Evolutionary conservation across 2,797 vertebrate species (phyloP).

Genomic region (Acanthis flammea): DNA sequence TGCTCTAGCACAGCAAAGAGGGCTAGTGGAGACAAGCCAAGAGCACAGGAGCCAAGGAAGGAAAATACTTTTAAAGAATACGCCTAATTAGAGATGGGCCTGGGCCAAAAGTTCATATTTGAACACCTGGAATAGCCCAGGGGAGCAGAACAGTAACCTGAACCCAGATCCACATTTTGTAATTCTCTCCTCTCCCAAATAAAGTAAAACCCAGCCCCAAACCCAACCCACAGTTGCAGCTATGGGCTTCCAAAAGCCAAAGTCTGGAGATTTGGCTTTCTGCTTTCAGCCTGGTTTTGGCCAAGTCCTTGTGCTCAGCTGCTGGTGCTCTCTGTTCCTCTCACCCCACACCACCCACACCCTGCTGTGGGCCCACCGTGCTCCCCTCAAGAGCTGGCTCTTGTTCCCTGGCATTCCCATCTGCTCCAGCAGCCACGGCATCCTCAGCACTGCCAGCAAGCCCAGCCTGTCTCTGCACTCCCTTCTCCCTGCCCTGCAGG

Average conservation of each 20-base stretch:
- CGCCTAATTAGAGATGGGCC: constrained; percentile 38
- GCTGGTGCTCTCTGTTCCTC: background rate
- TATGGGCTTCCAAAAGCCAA: background rate
- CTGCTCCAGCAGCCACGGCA: background rate
- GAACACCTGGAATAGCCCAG: constrained; percentile 58
- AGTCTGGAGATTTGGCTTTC: background rate
- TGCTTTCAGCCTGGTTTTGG: background rate
- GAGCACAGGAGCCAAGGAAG: constrained; percentile 22
- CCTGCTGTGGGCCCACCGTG: background rate
- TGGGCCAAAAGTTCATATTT: constrained; percentile 40
- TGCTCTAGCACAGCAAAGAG: constrained; percentile 3
- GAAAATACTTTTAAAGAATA: constrained; percentile 60
- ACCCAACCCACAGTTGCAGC: background rate
- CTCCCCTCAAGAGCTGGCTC: background rate
- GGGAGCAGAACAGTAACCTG: constrained; percentile 17
- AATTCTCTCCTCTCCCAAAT: background rate
- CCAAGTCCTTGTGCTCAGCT: background rate
- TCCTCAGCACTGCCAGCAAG: background rate
- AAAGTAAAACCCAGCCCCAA: background rate
- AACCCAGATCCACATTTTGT: constrained; percentile 28
- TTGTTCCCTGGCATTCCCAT: background rate
- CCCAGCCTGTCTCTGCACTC: background rate
- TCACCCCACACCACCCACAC: fast-evolving
- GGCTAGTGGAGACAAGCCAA: constrained; percentile 62
- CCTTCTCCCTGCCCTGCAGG: background rate